A percentile compares a stretch with the other conserved stretches of the same genome.
Evolutionary conservation across 2,797 vertebrate genomes (phyloP).

Genomic region (Acrossocheilus fasciatus): DNA sequence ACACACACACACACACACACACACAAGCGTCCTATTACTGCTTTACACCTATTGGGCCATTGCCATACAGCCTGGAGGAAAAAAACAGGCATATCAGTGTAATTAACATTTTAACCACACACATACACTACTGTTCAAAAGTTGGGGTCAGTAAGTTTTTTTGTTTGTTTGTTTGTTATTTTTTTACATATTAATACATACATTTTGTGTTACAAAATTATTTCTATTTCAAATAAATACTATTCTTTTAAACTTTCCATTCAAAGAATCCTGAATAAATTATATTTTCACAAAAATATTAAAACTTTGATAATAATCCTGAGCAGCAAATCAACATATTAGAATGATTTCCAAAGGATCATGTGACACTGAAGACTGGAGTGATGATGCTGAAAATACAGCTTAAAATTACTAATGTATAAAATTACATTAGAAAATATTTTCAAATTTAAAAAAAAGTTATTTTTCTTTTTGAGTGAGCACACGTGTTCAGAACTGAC

Average conservation of each 20-base stretch:
- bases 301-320: neutral
- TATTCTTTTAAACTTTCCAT: neutral
- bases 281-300: too few species aligned
- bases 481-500: neutral
- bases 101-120: constrained; percentile 17
- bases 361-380: too few species aligned
- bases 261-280: too few species aligned
- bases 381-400: too few species aligned
- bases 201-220: too few species aligned
- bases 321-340: neutral
- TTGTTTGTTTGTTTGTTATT: neutral
- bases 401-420: too few species aligned
- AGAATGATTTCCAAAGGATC: neutral
- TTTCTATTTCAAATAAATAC: neutral
- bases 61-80: constrained; percentile 2
- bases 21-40: constrained; percentile 36
- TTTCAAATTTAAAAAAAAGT: neutral
- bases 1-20: neutral
- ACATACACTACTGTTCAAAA: neutral
- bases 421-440: neutral
- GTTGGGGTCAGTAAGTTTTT: neutral
- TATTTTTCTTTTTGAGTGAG: neutral
- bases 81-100: constrained; percentile 4
- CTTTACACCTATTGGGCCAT: constrained; percentile 16
- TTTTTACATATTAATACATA: too few species aligned